A percentile compares a stretch with the other conserved stretches of the same genome.
Conservation (phyloP, 1,140 invertebrate species). For the Grapholita molesta region DNA sequence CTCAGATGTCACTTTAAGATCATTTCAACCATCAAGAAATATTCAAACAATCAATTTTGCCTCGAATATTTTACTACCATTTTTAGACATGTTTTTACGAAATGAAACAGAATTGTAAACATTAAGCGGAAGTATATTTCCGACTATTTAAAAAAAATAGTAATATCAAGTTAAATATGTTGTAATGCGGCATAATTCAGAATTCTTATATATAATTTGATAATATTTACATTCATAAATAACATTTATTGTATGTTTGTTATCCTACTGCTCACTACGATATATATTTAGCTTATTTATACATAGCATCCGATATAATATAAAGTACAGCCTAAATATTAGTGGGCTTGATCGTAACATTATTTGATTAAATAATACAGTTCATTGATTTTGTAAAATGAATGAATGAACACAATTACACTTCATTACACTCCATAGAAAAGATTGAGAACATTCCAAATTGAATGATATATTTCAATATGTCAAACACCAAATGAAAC, state of each 20-base stretch:
- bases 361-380: neutral
- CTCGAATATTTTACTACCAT: no score
- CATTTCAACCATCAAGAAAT: neutral
- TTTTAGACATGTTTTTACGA: no score
- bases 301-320: slow-evolving; percentile 20
- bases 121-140: no score
- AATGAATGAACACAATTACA: neutral
- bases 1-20: no score
- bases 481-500: no score
- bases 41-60: neutral
- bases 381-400: neutral
- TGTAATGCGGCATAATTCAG: slow-evolving; percentile 28
- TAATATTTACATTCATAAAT: slow-evolving; percentile 24
- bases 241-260: slow-evolving; percentile 16
- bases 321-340: slow-evolving; percentile 24
- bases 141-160: neutral
- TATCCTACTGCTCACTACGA: neutral
- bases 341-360: neutral
- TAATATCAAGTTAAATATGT: neutral
- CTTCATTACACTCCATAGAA: no score
- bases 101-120: no score
- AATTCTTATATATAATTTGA: slow-evolving; percentile 22
- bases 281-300: slow-evolving; percentile 14
- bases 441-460: no score
- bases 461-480: no score